Base-by-base conservation (phyloP, 2,797 vertebrate genomes). In the Scarus forsteni region DNA sequence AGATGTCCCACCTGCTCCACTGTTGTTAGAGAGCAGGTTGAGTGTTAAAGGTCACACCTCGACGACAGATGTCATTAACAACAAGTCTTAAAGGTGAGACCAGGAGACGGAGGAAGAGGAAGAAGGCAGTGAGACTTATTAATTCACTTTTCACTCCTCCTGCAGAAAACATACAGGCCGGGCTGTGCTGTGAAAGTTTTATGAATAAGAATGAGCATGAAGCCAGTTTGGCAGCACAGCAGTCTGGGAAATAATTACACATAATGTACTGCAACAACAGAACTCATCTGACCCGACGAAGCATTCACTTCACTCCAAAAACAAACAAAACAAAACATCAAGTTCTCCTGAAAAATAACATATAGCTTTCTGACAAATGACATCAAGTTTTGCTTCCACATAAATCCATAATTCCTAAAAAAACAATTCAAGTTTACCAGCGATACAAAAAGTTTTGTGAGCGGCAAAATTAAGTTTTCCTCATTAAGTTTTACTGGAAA, bases 81-180 rank as follows among this genome's bases (percentile, higher is more conserved):
- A 72, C 78, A 67, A 76, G 69, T 88, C 87, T 89, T 91, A 73
- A 85, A 85, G 87, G 85, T 85, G 85, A 88, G 89, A 87, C 87
- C 76, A 85, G 73, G 73, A 85, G 66, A 70, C 57, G 61, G 80
- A 38, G 38, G 42, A 43, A 60, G 79, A 79, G n/a, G 44, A 71
- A 54, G 71, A 70, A 64, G 66, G 60, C 57, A 56, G 36, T 50
- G 54, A 55, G 60, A 70, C 69, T 80, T 77, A 86, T 88, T 88
- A 84, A 84, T 81, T 88, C 83, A 85, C 85, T 87, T 77, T 61
- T 85, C 71, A 79, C 40, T 68, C 68, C 75, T 84, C 54, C 72
- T 77, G 72, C 69, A 42, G 42, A 1, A 75, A 70, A 63, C 15
- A 40, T 5, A 19, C 48, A 70, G 44, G 34, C 4, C 48, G 14